Evolutionary conservation across 1,140 invertebrate species (phyloP).

Genomic region (Medauroidea extradentata): DNA sequence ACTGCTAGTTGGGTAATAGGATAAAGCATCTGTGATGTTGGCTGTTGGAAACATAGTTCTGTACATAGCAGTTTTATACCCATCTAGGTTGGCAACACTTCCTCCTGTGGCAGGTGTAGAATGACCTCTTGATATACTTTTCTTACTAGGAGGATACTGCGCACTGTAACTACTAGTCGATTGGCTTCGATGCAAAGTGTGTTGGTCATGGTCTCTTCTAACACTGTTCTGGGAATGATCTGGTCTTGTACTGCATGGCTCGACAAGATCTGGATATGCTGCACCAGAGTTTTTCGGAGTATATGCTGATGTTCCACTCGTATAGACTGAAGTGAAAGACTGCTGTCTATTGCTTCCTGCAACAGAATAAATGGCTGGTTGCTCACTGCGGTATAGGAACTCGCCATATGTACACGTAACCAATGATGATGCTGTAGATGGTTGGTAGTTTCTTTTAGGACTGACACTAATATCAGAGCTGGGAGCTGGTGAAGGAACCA

Average conservation of each 20-base stretch:
- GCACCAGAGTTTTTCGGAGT: conserved; percentile 51
- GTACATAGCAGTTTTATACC: conserved; percentile 59
- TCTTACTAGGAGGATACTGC: neutral
- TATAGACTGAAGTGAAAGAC: conserved; percentile 65
- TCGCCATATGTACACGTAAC: conserved; percentile 37
- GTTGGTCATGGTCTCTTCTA: conserved; percentile 3
- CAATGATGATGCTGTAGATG: conserved; percentile 3
- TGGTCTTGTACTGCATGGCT: conserved; percentile 55
- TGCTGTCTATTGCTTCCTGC: conserved; percentile 63
- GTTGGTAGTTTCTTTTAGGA: conserved; percentile 30
- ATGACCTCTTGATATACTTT: conserved; percentile 41
- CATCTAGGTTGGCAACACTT: conserved; percentile 56
- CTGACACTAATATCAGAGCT: conserved; percentile 43
- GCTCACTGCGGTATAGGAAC: conserved; percentile 55
- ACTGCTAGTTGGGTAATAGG: conserved; percentile 67
- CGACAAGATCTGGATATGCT: conserved; percentile 58
- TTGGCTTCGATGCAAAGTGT: conserved; percentile 11
- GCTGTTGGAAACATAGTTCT: conserved; percentile 63
- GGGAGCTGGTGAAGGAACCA: conserved; percentile 48
- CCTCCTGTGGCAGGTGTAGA: conserved; percentile 41
- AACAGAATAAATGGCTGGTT: conserved; percentile 68
- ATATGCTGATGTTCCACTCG: conserved; percentile 54
- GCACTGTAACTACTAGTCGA: conserved; percentile 12
- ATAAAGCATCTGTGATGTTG: conserved; percentile 68
- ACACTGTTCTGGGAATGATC: conserved; percentile 7